Base-by-base conservation (phyloP, 1,140 invertebrate species). In the Brachionus rotundiformis region DNA sequence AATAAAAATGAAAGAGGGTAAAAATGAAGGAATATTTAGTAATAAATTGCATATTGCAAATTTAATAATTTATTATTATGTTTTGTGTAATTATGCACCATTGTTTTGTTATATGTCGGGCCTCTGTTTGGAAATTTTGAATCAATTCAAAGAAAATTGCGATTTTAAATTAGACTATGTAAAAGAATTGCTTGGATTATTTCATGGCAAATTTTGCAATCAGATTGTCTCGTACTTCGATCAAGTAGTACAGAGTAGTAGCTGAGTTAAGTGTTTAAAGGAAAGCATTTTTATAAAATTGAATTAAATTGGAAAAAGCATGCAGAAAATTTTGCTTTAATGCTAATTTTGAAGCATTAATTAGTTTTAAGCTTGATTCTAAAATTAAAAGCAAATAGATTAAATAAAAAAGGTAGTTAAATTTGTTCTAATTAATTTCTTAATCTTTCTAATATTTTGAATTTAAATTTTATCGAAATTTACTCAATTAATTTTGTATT, bases 51-150 rank as follows among this genome's bases (percentile, higher is more conserved):
- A 68, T 36, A 68, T 68, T 68, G 63, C 63, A 68, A 68, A 68
- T 68, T 68, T 68, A 68, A 68, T 68, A 68, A 68, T 68, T 68
- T 68, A 68, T 68, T 68, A 68, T 68, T 68, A 68, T 68, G 27
- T 36, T 68, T 33, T 63, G 23, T 68, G 27, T 68, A n/a, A 68
- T 68, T 68, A 68, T 68, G 63, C 31, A 68, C 13, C 36, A 19
- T 33, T 68, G 16, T 19, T 54, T 54, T 19, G 47, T 54, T 54
- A 54, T 54, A 54, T 54, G 47, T 54, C 47, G 47, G 47, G 47
- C 47, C 47, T 54, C n/a, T 54, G 47, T 68, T 36, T 68, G 63
- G 63, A 36, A 68, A 68, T 16, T 31, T 68, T 68, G 33, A 68
- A 68, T 31, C 63, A 36, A 68, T 68, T 39, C 13, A 54, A 54